Base-by-base conservation (phyloP, 2,888 invertebrate species). In the Kryphioiulus occultus region DNA sequence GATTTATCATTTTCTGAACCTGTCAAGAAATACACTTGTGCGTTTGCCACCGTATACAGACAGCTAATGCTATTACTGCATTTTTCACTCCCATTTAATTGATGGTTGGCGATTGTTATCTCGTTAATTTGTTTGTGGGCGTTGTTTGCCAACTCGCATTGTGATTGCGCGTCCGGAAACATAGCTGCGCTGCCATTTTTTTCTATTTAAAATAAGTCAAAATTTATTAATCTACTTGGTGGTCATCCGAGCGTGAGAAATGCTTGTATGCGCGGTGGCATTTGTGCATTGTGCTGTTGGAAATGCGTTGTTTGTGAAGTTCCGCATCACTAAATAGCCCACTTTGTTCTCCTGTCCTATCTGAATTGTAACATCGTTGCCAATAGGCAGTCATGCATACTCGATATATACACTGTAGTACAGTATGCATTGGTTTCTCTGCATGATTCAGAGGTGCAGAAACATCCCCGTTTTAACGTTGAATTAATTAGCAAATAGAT, bases 401-500 rank as follows among this genome's bases (percentile, higher is more conserved):
- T 22, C 68, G 68, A 68, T 68, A 68, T 59, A 12, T 47, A n/a
- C n/a, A 7, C n/a, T 53, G 12, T 59, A 3, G 59, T 59, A 42
- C 59, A n/a, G n/a, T n/a, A 7, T 35, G 3, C 35, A 35, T 35
- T 35, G 7, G 35, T 7, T 35, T 2, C 35, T 35, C 35, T 68
- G 68, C 22, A 26, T 68, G 68, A 68, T 68, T 68, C 68, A 68
- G 68, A 68, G 68, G 26, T 68, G 68, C 68, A 68, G 68, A 68
- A 53, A 53, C 53, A 53, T 68, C 68, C 68, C 68, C 22, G 26
- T 68, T 68, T 68, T 68, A 68, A 68, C 68, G 68, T 68, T 68
- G 68, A 68, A 68, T 68, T 68, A 68, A 68, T 68, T 68, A 68
- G 68, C 68, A 68, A 68, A 68, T 68, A 68, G 68, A 68, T 68